Percentiles rank a stretch among this genome's conserved stretches.
Conservation (phyloP, 64 coral and sea anemone genomes). For the Montipora sp. region DNA sequence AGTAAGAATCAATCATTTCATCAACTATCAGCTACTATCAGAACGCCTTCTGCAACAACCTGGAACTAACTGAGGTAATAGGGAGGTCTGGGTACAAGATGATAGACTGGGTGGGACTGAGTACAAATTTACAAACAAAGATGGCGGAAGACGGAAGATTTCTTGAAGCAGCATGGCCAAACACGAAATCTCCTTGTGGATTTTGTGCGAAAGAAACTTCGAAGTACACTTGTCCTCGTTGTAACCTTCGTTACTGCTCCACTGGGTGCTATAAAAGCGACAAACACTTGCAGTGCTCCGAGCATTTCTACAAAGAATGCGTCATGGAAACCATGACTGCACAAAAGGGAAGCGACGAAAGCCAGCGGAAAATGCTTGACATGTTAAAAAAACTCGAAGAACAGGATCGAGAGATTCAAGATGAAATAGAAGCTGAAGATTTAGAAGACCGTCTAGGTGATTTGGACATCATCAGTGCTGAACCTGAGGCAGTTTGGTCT, state of each 20-base stretch:
- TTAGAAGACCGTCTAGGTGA: constrained; percentile 77
- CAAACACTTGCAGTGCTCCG: constrained; percentile 92
- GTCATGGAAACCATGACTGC: constrained; percentile 62
- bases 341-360: constrained; percentile 52
- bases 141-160: constrained; percentile 61
- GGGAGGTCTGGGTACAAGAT: not conserved
- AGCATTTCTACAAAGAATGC: constrained; percentile 88
- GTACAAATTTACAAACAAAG: constrained; percentile 2
- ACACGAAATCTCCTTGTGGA: constrained; percentile 42
- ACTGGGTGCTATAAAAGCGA: constrained; percentile 80
- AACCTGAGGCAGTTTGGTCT: constrained; percentile 73
- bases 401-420: constrained; percentile 35
- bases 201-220: constrained; percentile 77
- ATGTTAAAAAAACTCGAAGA: constrained; percentile 82
- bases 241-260: constrained; percentile 88
- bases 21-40: too few relatives aligned
- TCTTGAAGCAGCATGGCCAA: constrained; percentile 8
- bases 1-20: constrained; percentile 76
- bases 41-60: too few relatives aligned
- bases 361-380: constrained; percentile 72
- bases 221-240: constrained; percentile 95
- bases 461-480: constrained; percentile 62
- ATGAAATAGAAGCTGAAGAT: constrained; percentile 31
- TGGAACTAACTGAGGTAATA: not conserved
- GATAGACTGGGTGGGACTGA: not conserved